Percentiles rank a stretch among this genome's conserved stretches.
These are phyloP conservation scores for Crocidura indochinensis DNA, from an alignment of 2,797 vertebrate species.

Conservation along the genomic window DNA sequence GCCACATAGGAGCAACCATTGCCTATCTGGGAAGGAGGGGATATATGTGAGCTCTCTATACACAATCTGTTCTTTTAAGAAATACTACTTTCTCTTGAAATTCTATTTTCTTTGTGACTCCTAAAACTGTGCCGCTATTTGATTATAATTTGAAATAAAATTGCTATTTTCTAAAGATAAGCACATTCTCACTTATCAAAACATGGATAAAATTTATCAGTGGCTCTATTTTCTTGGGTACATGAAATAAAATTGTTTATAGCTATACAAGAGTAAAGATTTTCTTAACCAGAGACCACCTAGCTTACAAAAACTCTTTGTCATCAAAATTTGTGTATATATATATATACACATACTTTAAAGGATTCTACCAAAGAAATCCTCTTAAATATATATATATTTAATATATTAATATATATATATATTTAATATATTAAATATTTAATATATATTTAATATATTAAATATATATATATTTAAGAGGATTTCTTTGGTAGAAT, in stretches of 20 bases:
- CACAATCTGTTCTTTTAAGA: conserved; percentile 47
- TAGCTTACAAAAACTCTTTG: not conserved
- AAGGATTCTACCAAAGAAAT: too few relatives aligned
- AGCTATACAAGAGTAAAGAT: not conserved
- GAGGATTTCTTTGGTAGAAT: not conserved
- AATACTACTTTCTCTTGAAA: conserved; percentile 47
- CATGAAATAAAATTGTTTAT: conserved; percentile 43
- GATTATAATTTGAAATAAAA: conserved; percentile 74
- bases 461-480: not conserved
- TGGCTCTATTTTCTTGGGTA: conserved; percentile 60
- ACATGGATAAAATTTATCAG: conserved; percentile 49
- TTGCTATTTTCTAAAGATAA: conserved; percentile 64
- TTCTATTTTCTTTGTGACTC: conserved; percentile 53
- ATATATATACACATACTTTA: too few relatives aligned
- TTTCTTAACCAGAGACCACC: not conserved
- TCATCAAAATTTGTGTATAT: too few relatives aligned
- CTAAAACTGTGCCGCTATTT: conserved; percentile 28
- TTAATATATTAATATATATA: too few relatives aligned
- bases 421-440: too few relatives aligned
- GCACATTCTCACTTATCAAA: conserved; percentile 39
- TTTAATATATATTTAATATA: too few relatives aligned
- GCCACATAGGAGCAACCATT: conserved; percentile 36
- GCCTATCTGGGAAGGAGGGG: conserved; percentile 32
- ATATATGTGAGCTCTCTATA: not conserved
- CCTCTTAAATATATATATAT: too few relatives aligned